Conservation (phyloP, 2,113 vertebrate genomes). For the Pelodiscus sinensis region DNA sequence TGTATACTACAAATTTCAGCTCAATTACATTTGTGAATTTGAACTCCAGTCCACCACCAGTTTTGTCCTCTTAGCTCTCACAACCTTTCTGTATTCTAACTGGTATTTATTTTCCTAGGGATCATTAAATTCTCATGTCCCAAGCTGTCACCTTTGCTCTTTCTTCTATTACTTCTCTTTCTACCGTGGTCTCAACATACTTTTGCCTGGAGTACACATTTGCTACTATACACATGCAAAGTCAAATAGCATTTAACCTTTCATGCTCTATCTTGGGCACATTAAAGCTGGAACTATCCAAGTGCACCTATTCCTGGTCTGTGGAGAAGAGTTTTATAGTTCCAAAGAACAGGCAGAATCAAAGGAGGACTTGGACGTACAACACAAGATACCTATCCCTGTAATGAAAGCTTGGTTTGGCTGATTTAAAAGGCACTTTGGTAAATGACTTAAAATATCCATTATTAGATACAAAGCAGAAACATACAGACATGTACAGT, state of each 20-base stretch:
- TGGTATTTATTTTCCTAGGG: background rate
- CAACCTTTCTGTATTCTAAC: background rate
- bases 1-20: background rate
- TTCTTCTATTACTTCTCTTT: background rate
- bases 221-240: background rate
- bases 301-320: background rate
- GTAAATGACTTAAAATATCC: background rate
- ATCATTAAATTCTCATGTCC: background rate
- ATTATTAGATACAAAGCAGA: background rate
- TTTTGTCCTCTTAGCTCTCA: conserved; percentile 14
- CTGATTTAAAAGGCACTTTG: background rate
- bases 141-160: background rate
- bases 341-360: background rate
- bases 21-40: conserved; percentile 16
- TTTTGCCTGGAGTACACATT: background rate
- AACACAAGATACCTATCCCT: background rate
- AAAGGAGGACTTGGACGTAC: background rate
- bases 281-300: conserved; percentile 10
- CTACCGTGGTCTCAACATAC: conserved; percentile 8
- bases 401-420: background rate
- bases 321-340: conserved; percentile 11
- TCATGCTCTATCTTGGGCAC: conserved; percentile 14
- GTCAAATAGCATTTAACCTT: conserved; percentile 13
- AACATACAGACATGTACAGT: background rate
- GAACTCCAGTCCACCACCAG: conserved; percentile 37